These are phyloP conservation scores for Chromoteleia sp. DNA, from an alignment of 2,888 invertebrate genomes.

Conservation along the genomic window DNA sequence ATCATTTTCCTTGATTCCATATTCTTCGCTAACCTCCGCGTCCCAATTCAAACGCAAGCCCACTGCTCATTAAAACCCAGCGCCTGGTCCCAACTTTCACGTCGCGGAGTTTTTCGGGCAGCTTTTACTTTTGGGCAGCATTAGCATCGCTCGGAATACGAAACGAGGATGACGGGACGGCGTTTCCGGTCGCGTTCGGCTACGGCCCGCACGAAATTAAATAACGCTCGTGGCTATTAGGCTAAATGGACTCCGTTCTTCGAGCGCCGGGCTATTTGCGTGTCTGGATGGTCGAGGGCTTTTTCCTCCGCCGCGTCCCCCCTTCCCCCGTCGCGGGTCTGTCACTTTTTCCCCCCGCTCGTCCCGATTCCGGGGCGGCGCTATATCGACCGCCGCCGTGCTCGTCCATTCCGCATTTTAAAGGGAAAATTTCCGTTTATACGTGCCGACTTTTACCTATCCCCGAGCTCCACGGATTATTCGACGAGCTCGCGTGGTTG, in stretches of 20 bases:
- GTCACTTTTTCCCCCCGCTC: slow-evolving; percentile 7
- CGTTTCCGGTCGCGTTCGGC: slow-evolving; percentile 53
- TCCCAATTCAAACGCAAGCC: slow-evolving; percentile 10
- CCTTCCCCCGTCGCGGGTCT: slow-evolving; percentile 51
- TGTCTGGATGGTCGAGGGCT: slow-evolving; percentile 79
- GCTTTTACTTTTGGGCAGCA: slow-evolving; percentile 59
- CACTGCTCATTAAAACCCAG: slow-evolving; percentile 42
- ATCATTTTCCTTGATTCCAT: neutral
- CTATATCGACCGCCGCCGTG: slow-evolving; percentile 78
- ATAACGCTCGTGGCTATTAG: slow-evolving; percentile 73
- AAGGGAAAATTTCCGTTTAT: slow-evolving; percentile 84
- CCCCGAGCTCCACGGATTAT: slow-evolving; percentile 76
- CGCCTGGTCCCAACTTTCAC: slow-evolving; percentile 41
- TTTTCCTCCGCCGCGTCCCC: no score
- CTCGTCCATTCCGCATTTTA: slow-evolving; percentile 83
- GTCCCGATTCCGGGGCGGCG: slow-evolving; percentile 47
- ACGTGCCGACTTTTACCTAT: slow-evolving; percentile 76
- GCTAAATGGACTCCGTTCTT: slow-evolving; percentile 75
- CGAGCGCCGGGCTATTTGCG: slow-evolving; percentile 77
- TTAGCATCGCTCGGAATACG: slow-evolving; percentile 47
- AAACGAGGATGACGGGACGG: slow-evolving; percentile 40
- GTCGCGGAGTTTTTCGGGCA: slow-evolving; percentile 40
- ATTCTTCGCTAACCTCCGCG: neutral
- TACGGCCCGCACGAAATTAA: slow-evolving; percentile 69
- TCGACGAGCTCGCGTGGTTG: slow-evolving; percentile 77